Percentiles rank a stretch among this genome's conserved stretches.
Conservation (phyloP, 2,888 invertebrate species). For the Lypha dubia region DNA sequence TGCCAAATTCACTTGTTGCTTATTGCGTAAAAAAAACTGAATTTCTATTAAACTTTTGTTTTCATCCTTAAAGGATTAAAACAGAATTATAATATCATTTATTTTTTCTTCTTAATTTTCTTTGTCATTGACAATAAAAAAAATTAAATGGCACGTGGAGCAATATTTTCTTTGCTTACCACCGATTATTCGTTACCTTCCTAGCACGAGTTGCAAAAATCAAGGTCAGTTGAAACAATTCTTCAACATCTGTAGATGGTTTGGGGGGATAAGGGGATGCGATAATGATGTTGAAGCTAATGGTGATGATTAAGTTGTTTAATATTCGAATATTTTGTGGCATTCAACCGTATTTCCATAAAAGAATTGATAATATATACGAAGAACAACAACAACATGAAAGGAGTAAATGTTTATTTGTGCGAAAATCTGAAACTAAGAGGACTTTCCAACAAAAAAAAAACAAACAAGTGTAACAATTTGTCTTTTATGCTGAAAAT, state of each 20-base stretch:
- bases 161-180: background rate
- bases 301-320: background rate
- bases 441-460: background rate
- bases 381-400: conserved; percentile 2
- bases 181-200: conserved; percentile 30
- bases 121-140: no score
- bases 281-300: conserved; percentile 6
- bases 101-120: background rate
- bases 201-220: conserved; percentile 9
- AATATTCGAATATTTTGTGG: conserved; percentile 26
- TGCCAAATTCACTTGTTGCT: background rate
- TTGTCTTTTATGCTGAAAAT: background rate
- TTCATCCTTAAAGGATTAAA: conserved; percentile 8
- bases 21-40: background rate
- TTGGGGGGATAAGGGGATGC: background rate
- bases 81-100: conserved; percentile 7
- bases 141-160: conserved; percentile 35
- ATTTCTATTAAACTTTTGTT: background rate
- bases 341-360: conserved; percentile 48
- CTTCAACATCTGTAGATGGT: conserved; percentile 6
- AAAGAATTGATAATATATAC: conserved; percentile 17
- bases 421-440: conserved; percentile 2
- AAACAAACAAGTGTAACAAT: background rate
- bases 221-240: conserved; percentile 54
- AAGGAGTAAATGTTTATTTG: conserved; percentile 9